Evolutionary conservation across 1,140 invertebrate genomes (phyloP).

Genomic region (Teleogryllus occipitalis): DNA sequence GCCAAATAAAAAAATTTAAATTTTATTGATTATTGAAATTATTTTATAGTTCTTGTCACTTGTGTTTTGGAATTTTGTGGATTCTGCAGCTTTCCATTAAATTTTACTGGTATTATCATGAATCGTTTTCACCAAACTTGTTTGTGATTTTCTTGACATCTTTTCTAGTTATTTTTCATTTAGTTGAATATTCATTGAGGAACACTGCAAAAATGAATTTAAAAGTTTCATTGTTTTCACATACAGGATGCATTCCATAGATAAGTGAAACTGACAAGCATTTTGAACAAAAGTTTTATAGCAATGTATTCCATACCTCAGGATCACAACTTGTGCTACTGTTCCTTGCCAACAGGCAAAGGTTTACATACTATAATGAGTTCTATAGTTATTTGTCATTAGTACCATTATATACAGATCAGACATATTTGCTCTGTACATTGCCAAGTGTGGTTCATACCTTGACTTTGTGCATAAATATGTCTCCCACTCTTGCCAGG

Average conservation of each 20-base stretch:
- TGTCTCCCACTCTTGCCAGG: background rate
- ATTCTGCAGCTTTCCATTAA: too few relatives aligned
- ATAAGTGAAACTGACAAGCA: background rate
- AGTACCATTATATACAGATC: background rate
- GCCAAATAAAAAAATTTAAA: too few relatives aligned
- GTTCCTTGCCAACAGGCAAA: background rate
- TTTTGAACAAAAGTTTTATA: background rate
- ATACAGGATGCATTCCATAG: background rate
- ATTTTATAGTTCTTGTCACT: too few relatives aligned
- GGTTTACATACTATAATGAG: background rate
- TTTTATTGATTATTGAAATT: too few relatives aligned
- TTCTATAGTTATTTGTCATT: background rate
- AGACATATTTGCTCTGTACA: background rate
- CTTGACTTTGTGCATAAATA: background rate
- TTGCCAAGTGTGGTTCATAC: too few relatives aligned
- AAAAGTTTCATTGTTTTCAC: background rate
- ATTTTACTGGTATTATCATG: too few relatives aligned
- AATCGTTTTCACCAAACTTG: too few relatives aligned
- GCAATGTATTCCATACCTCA: background rate
- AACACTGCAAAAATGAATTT: background rate
- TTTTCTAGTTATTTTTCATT: too few relatives aligned
- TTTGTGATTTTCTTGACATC: too few relatives aligned
- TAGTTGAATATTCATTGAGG: background rate
- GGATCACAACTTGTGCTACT: background rate
- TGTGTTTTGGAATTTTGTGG: too few relatives aligned